Evolutionary conservation across 2,113 vertebrate species (phyloP), one percentile per base, ranked within the genome.

Genomic region (Xerus inauris): DNA sequence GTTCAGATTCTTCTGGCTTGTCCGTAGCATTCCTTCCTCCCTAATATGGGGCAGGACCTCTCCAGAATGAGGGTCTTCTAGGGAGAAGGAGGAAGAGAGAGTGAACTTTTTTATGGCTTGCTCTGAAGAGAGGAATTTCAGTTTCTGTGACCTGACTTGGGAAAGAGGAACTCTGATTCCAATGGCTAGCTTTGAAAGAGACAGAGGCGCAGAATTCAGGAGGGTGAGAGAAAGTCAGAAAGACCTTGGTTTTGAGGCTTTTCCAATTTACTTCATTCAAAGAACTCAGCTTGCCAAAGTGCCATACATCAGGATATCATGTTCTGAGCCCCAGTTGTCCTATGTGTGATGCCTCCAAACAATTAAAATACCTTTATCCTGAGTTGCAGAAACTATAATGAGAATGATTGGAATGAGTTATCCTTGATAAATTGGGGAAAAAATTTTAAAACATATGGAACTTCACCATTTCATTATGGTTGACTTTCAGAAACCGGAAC

Each of bases 281-380:
- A 75, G 42, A 30, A 45, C 12, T 75, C 38, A 62, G 6, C 9
- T 16, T 40, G 79, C 79, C 30, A 59, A 79, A 16, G 51, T 28
- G 24, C 54, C 54, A 30, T 5, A 28, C n/a, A 42, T 28, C 8
- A 38, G 17, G 1, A n/a, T 59, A 40, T 40, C 24, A 16, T 62
- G 24, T 59, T 38, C 35, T 42, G 54, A 62, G 24, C 8, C 24
- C n/a, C 24, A 30, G 8, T 1, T 26, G 49, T 57, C 45, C 47
- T 40, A 1, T 72, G 35, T 35, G 16, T 17, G 69, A 4, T 45
- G 24, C 28, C 83, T 73, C 35, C 93, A 51, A 79, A 9, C 32
- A 92, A 38, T 8, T 22, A n/a, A 86, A 89, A 79, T n/a, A 81
- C 3, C n/a, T 82, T 89, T 71, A 67, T 88, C 93, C 69, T 89